A percentile compares a stretch with the other conserved stretches of the same genome.
phyloP scores from a whole-genome alignment of 2,797 vertebrate genomes.

The Acanthopagrus latus region DNA sequence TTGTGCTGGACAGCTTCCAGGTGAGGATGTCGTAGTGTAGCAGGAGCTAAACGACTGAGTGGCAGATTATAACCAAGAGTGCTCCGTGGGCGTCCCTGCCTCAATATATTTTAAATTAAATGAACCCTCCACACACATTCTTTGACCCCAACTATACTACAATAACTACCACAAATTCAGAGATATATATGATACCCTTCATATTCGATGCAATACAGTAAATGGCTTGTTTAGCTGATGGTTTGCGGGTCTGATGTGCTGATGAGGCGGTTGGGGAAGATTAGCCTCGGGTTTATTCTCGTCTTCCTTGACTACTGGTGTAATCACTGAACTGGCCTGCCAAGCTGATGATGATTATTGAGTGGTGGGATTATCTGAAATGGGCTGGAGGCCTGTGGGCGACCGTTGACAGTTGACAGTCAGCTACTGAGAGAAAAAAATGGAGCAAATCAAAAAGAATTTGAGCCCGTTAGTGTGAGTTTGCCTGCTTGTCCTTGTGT shows the following conservation, averaged over 20 bases:
- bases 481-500: conserved; percentile 28
- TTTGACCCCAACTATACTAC: neutral
- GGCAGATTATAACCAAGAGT: neutral
- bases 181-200: neutral
- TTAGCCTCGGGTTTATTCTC: conserved; percentile 59
- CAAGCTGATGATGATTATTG: conserved; percentile 66
- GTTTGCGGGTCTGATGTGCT: conserved; percentile 34
- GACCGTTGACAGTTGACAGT: conserved; percentile 49
- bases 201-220: neutral
- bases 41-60: neutral
- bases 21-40: neutral
- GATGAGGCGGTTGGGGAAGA: conserved; percentile 63
- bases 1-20: neutral
- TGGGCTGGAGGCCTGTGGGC: conserved; percentile 32
- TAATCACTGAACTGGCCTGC: conserved; percentile 66
- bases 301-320: conserved; percentile 48
- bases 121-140: neutral
- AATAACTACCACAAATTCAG: neutral
- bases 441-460: conserved; percentile 34
- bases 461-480: conserved; percentile 19
- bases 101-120: neutral
- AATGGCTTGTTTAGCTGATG: conserved; percentile 13
- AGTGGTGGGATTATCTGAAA: conserved; percentile 74
- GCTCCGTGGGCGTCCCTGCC: neutral
- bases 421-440: conserved; percentile 37